Evolutionary conservation across 2,797 vertebrate species (phyloP), one percentile per base, ranked within the genome.

Genomic region (Setipinna tenuifilis): DNA sequence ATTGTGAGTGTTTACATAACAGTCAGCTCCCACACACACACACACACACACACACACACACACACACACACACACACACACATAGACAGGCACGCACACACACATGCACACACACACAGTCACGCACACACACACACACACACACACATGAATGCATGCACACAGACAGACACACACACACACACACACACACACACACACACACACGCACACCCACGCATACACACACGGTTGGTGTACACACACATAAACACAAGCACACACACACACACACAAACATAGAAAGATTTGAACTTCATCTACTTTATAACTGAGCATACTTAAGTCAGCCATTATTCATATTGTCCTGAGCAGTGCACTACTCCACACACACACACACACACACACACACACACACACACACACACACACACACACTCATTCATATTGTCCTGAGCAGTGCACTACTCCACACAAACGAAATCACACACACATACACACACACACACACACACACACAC

Each of bases 1-100:
- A 82, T 54, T 82, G 25, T 71, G 41, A 16, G 61, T 75, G 19
- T 83, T 83, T 68, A 81, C 71, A 86, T 80, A 86, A 86, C 81
- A 80, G 57, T 50, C 23, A 4, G 11, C n/a, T 44, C 0, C 6
- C 48, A 16, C 11, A 82, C 48, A 71, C n/a, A 31, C 65, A 81
- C 28, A 78, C 11, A 80, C 65, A 65, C 14, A 48, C 5, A 3
- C 46, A 48, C 10, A 48, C 46, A 48, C 46, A 21, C 44, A 12
- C 0, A 3, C 3, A 59, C 23, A 75, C 35, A 82, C 25, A 48
- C 75, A 68, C 62, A 31, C 14, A 61, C 12, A 83, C 50, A 84
- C 65, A 59, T 4, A 48, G 46, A 48, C 46, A 48, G 4, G 10
- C 46, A 48, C 46, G 10, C 46, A 48, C 46, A 48, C 46, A 48